Evolutionary conservation across 2,797 vertebrate species (phyloP).

Genomic region (Sebastes nivosus): DNA sequence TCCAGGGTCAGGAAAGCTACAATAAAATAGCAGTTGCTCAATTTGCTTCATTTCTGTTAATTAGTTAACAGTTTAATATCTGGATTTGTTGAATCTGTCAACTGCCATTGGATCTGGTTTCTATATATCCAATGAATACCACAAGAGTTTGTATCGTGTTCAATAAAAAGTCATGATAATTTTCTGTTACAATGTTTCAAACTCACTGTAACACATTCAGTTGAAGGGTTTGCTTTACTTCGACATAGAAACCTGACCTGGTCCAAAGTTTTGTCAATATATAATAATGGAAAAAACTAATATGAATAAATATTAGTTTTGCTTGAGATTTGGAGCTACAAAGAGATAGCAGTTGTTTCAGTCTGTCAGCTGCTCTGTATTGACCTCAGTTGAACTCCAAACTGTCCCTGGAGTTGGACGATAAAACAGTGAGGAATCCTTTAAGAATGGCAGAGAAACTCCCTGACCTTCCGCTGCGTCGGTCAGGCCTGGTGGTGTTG

Average conservation of each 20-base stretch:
- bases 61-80: background rate
- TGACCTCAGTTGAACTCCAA: conserved; percentile 52
- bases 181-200: background rate
- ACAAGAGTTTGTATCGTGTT: background rate
- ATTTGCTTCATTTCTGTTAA: background rate
- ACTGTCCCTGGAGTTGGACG: conserved; percentile 22
- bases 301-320: conserved; percentile 12
- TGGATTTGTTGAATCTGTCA: background rate
- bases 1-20: background rate
- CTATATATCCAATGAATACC: background rate
- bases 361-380: background rate
- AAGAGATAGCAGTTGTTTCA: conserved; percentile 18
- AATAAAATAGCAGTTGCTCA: background rate
- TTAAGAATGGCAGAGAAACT: conserved; percentile 60
- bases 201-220: background rate
- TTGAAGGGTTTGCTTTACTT: background rate
- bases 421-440: conserved; percentile 42
- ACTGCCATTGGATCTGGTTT: background rate
- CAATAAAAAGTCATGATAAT: background rate
- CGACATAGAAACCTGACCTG: background rate
- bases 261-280: background rate
- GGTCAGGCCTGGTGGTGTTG: conserved; percentile 57
- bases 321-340: background rate
- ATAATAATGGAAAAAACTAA: background rate
- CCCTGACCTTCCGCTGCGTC: conserved; percentile 67